These are phyloP conservation scores for Episyrphus balteatus DNA, from an alignment of 1,140 invertebrate species.

Conservation along the genomic window DNA sequence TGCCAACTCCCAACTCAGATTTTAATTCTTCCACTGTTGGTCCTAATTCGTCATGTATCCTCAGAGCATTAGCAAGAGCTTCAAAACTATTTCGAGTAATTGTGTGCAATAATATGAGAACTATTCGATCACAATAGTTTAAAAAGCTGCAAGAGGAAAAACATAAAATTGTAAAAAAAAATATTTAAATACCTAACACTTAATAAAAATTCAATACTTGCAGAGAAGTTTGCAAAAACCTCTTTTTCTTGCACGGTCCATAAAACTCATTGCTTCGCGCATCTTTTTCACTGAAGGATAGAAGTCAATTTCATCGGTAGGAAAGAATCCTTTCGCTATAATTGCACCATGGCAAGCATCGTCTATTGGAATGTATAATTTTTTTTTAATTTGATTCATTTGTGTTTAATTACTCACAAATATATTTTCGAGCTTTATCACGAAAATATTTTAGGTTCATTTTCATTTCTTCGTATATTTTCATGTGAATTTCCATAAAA, in stretches of 20 bases:
- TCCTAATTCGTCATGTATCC: slow-evolving; percentile 16
- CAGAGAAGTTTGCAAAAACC: slow-evolving; percentile 59
- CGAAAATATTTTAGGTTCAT: slow-evolving; percentile 19
- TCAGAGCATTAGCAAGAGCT: slow-evolving; percentile 16
- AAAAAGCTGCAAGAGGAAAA: slow-evolving; percentile 14
- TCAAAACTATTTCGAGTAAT: slow-evolving; percentile 22
- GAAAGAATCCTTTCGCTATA: slow-evolving; percentile 58
- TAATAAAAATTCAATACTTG: slow-evolving; percentile 44
- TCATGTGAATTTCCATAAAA: slow-evolving; percentile 55
- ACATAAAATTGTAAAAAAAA: not conserved
- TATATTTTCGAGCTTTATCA: slow-evolving; percentile 12
- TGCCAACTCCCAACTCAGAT: slow-evolving; percentile 11
- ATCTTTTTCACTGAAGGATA: slow-evolving; percentile 40
- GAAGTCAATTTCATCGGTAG: slow-evolving; percentile 50
- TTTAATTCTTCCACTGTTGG: slow-evolving; percentile 16
- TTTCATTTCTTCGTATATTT: slow-evolving; percentile 25
- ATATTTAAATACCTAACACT: not conserved
- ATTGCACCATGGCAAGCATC: slow-evolving; percentile 61
- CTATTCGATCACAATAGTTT: slow-evolving; percentile 22
- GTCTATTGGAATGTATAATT: slow-evolving; percentile 39
- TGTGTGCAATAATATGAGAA: slow-evolving; percentile 22
- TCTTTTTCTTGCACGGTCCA: slow-evolving; percentile 68
- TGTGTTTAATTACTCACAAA: slow-evolving; percentile 16
- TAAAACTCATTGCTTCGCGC: slow-evolving; percentile 62
- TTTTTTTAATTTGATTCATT: not conserved